Conservation (phyloP, 2,888 invertebrate species). For the Pseudanteris insignis region DNA sequence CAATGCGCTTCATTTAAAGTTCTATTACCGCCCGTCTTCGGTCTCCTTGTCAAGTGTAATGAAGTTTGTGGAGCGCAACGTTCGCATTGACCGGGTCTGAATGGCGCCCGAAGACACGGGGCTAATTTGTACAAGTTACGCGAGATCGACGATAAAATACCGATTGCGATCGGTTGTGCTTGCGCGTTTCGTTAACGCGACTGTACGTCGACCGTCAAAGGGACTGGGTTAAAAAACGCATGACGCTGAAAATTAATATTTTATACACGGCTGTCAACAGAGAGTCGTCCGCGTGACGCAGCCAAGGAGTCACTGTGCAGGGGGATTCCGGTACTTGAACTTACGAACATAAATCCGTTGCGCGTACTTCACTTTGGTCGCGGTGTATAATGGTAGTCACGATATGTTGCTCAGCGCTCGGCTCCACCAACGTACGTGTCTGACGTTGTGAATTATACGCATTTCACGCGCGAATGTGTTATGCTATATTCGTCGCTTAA, state of each 20-base stretch:
- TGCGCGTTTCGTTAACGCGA: not conserved
- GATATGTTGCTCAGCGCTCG: constrained; percentile 15
- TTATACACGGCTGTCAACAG: constrained; percentile 15
- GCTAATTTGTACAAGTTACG: constrained; percentile 2
- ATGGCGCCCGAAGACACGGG: constrained; percentile 3
- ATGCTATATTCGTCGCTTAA: constrained; percentile 21
- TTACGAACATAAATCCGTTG: constrained; percentile 41
- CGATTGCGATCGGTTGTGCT: no score
- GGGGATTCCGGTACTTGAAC: constrained; percentile 41
- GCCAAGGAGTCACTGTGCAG: constrained; percentile 28
- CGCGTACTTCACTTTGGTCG: constrained; percentile 39
- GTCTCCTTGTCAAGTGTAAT: constrained; percentile 25
- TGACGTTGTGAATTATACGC: constrained; percentile 26
- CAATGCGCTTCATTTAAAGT: constrained; percentile 5
- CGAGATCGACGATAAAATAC: not conserved
- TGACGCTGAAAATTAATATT: constrained; percentile 21
- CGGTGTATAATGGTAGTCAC: constrained; percentile 32
- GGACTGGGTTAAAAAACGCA: constrained; percentile 5
- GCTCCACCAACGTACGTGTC: constrained; percentile 17
- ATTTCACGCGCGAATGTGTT: constrained; percentile 30
- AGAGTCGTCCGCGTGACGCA: constrained; percentile 7
- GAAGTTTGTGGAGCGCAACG: constrained; percentile 25
- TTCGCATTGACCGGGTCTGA: constrained; percentile 18
- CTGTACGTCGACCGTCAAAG: constrained; percentile 12
- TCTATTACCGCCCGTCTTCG: constrained; percentile 2